Base-by-base conservation (phyloP, 2,888 invertebrate species). In the Rhamnusium bicolor region DNA sequence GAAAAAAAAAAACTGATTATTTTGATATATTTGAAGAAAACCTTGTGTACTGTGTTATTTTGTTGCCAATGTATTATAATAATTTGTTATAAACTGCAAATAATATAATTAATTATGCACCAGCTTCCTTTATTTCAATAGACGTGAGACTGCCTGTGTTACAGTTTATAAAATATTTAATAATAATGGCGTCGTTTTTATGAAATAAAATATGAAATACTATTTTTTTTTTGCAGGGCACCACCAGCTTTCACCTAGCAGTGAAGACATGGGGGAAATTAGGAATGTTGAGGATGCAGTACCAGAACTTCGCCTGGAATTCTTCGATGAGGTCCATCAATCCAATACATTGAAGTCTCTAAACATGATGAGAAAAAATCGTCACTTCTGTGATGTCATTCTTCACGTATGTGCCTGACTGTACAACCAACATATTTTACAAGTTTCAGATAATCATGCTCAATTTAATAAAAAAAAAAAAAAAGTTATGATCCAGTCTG, bases 381-480 rank as follows among this genome's bases (percentile, higher is more conserved):
- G 93, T 71, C 94, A 96, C 86, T 95, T 96, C 89, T 96, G 94
- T 89, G 96, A 96, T 89, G 95, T 95, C 81, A 91, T 94, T 84
- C 90, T 96, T 83, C 93, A 94, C 87, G 95, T 95, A 85, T 91
- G 91, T 89, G 90, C 90, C 88, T 84, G 84, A 77, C 84, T 83
- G 83, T 83, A 80, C 79, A 81, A 83, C 70, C 73, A 78, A 81
- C 80, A 82, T 67, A 80, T 84, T 84, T 83, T 80, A 79, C 82
- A 75, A 71, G 73, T 74, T 78, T 73, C 74, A 73, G 73, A 76
- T 78, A 72, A 73, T 76, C 74, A 84, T 79, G 79, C 79, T 10
- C 14, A 62, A 40, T 68, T 63, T 53, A 19, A 21, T 61, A 46
- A 60, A 60, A 77, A 66, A 49, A 58, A 69, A 51, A 53, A 24